Percentiles rank a stretch among this genome's conserved stretches.
Evolutionary conservation across 2,888 invertebrate species (phyloP).

Genomic region (Crematogaster levior): DNA sequence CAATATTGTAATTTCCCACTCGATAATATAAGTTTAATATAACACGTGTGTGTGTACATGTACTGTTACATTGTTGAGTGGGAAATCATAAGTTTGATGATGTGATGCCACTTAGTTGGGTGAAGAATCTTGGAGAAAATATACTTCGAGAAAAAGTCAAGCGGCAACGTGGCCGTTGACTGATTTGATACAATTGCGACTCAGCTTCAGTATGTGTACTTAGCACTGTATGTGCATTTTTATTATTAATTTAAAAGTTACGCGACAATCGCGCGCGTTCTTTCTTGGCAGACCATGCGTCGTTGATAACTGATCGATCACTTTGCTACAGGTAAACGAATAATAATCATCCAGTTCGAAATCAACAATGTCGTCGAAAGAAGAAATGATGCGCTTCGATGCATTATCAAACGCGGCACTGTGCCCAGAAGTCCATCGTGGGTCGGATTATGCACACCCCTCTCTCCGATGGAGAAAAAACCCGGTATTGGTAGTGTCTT

Average conservation of each 20-base stretch:
- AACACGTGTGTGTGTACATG: too few species aligned
- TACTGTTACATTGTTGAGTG: too few species aligned
- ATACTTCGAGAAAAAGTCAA: background rate
- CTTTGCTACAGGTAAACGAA: slow-evolving; percentile 68
- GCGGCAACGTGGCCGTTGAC: background rate
- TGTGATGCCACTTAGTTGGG: too few species aligned
- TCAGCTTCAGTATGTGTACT: too few species aligned
- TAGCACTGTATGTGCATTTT: background rate
- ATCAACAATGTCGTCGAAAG: slow-evolving; percentile 74
- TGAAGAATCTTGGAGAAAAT: background rate
- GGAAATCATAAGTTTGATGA: too few species aligned
- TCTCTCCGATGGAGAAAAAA: background rate
- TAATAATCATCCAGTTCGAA: slow-evolving; percentile 72
- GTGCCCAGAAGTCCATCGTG: slow-evolving; percentile 77
- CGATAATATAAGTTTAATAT: too few species aligned
- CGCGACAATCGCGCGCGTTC: background rate
- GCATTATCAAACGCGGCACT: slow-evolving; percentile 76
- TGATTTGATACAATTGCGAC: background rate
- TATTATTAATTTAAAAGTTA: background rate
- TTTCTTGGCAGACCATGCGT: background rate
- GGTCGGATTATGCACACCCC: slow-evolving; percentile 24
- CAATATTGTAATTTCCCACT: too few species aligned
- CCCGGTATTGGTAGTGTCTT: too few species aligned
- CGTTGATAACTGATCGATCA: slow-evolving; percentile 61
- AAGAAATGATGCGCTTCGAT: slow-evolving; percentile 75